Percentiles rank a stretch among this genome's conserved stretches.
phyloP scores from a whole-genome alignment of 2,888 invertebrate genomes.

The Dasypogon diadema region DNA sequence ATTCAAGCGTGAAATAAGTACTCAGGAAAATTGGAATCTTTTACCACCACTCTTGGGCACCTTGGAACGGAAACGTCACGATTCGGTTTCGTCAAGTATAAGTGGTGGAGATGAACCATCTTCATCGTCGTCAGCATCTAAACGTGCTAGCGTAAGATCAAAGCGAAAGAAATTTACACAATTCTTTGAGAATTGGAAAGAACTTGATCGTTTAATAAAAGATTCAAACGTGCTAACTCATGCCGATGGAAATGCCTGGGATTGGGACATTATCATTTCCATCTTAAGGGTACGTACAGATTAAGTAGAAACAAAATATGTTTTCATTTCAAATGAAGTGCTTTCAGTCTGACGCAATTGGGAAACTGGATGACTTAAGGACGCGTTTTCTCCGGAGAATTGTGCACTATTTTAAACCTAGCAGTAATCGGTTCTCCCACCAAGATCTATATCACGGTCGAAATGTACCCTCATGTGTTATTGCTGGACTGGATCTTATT shows the following conservation, averaged over 20 bases:
- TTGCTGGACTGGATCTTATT: constrained; percentile 66
- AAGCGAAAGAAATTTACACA: constrained; percentile 70
- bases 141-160: constrained; percentile 66
- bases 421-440: constrained; percentile 87
- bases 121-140: constrained; percentile 52
- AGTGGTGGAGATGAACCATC: constrained; percentile 57
- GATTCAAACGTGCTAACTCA: constrained; percentile 85
- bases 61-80: constrained; percentile 68
- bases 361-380: constrained; percentile 76
- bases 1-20: constrained; percentile 67
- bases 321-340: neutral
- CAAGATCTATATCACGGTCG: constrained; percentile 75
- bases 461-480: constrained; percentile 64
- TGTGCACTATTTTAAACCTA: constrained; percentile 87
- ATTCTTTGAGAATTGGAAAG: constrained; percentile 71
- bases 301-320: constrained; percentile 57
- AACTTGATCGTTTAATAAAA: constrained; percentile 78
- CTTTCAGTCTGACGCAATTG: constrained; percentile 69
- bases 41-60: constrained; percentile 55
- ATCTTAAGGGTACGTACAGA: constrained; percentile 76
- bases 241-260: constrained; percentile 88
- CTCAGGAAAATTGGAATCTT: constrained; percentile 60
- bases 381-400: constrained; percentile 80
- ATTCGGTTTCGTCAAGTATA: constrained; percentile 68
- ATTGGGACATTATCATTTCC: constrained; percentile 91